A percentile compares a stretch with the other conserved stretches of the same genome.
phyloP scores from a whole-genome alignment of 2,888 invertebrate species.

The Drosophila eohydei region DNA sequence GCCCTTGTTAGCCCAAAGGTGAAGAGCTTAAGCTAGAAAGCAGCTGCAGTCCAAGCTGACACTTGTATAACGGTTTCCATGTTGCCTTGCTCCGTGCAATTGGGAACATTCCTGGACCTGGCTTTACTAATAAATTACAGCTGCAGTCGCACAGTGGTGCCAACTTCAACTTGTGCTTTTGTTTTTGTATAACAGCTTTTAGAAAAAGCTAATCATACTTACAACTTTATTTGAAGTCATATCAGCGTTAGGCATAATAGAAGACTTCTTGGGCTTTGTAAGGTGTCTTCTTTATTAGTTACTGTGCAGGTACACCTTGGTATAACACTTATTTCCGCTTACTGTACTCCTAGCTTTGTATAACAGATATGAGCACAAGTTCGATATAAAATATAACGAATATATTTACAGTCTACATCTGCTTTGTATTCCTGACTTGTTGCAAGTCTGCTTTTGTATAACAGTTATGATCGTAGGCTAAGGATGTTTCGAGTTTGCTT shows the following conservation, averaged over 20 bases:
- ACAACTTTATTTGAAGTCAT: background rate
- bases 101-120: background rate
- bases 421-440: too few species aligned
- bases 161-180: too few species aligned
- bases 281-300: background rate
- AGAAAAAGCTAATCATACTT: too few species aligned
- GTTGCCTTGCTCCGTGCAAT: background rate
- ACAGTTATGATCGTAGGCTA: background rate
- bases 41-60: background rate
- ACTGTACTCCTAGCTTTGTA: background rate
- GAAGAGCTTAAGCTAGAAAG: background rate
- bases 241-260: background rate
- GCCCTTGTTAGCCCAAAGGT: background rate
- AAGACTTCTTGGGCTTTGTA: background rate
- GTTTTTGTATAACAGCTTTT: too few species aligned
- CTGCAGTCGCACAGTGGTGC: background rate
- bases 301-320: background rate
- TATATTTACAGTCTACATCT: background rate
- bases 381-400: background rate
- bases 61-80: conserved; percentile 1
- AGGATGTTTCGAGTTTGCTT: too few species aligned
- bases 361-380: background rate
- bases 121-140: background rate
- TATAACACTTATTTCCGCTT: background rate
- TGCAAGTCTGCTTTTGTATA: background rate